phyloP scores from a whole-genome alignment of 2,113 vertebrate genomes.

The Cynocephalus volans region DNA sequence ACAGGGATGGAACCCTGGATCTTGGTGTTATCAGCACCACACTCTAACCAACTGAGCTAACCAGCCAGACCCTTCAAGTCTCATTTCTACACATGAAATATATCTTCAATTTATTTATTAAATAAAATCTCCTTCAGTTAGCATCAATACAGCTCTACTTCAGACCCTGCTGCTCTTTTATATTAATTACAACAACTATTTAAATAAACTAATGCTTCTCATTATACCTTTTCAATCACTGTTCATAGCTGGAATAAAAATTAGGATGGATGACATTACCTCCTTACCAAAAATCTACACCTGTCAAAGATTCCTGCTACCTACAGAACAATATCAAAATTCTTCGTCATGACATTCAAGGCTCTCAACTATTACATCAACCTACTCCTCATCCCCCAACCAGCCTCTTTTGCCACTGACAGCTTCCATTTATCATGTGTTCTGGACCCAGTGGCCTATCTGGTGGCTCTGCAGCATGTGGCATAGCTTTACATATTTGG shows the following conservation, averaged over 20 bases:
- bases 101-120: not conserved
- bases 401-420: not conserved
- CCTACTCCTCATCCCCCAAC: not conserved
- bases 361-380: not conserved
- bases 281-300: not conserved
- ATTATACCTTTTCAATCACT: not conserved
- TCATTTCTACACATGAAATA: constrained; percentile 15
- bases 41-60: no score
- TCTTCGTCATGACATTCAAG: not conserved
- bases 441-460: not conserved
- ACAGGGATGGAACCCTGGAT: no score
- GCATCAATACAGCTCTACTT: not conserved
- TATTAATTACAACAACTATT: not conserved
- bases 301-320: not conserved
- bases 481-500: not conserved
- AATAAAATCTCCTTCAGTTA: constrained; percentile 27
- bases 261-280: not conserved
- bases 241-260: constrained; percentile 38
- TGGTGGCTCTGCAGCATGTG: not conserved
- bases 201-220: constrained; percentile 36
- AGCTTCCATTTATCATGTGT: not conserved
- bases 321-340: not conserved
- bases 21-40: no score
- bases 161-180: not conserved
- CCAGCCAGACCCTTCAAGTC: not conserved